Percentiles rank a stretch among this genome's conserved stretches.
phyloP scores from a whole-genome alignment of 2,888 invertebrate species.

The Hesperia comma region DNA sequence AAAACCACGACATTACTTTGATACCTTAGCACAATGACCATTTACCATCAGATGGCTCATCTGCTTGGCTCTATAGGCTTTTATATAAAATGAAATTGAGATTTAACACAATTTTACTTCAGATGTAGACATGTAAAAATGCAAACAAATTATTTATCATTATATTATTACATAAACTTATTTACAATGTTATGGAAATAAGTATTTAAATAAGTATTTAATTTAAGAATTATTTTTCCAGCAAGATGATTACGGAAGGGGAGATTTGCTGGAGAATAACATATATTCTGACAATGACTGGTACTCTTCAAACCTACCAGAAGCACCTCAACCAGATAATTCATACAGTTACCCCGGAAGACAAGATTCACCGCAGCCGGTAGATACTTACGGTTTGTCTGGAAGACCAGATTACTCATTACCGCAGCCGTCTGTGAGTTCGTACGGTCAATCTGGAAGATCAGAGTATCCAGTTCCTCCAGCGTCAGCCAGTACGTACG shows the following conservation, averaged over 20 bases:
- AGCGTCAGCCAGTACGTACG: not conserved
- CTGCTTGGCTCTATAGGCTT: too few species aligned
- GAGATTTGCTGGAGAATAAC: constrained; percentile 49
- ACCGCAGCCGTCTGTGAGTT: constrained; percentile 45
- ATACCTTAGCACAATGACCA: too few species aligned
- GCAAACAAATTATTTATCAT: too few species aligned
- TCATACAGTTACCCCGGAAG: constrained; percentile 2
- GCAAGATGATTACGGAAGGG: constrained; percentile 50
- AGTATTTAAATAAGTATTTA: not conserved
- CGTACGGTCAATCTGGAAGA: constrained; percentile 50
- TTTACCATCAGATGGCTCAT: too few species aligned
- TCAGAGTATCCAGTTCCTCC: constrained; percentile 28
- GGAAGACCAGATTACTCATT: constrained; percentile 49
- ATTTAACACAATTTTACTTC: too few species aligned
- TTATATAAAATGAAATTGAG: too few species aligned
- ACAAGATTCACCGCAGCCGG: constrained; percentile 10
- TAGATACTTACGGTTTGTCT: constrained; percentile 48
- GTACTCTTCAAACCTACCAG: constrained; percentile 37
- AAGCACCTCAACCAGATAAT: constrained; percentile 25
- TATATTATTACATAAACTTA: too few species aligned
- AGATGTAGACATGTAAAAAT: too few species aligned
- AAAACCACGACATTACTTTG: too few species aligned
- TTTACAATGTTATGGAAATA: too few species aligned
- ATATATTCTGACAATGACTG: constrained; percentile 46
- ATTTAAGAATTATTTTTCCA: constrained; percentile 41